Evolutionary conservation across 2,888 invertebrate genomes (phyloP), one percentile per base, ranked within the genome.

Genomic region (Drosophila sordidula): DNA sequence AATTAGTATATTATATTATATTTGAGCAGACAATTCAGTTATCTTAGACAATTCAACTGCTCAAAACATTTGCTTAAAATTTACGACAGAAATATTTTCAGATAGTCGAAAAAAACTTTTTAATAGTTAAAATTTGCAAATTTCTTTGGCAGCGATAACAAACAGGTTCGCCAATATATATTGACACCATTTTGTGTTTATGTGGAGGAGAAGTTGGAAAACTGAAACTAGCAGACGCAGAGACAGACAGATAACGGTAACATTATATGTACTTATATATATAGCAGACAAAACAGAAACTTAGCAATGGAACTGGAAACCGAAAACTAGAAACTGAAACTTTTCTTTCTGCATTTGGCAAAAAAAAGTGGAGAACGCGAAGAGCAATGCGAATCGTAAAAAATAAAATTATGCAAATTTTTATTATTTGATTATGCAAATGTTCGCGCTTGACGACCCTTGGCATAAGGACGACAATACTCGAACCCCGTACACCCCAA

Each of bases 341-440:
- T 50, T 65, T 46, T 68, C 55, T 56, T 52, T 46, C 41, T 12
- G 34, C 16, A 9, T 4, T 32, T 12, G 12, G 29, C n/a, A 14
- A 16, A 34, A 4, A 29, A 29, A 9, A 29, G 46, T 32, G 14
- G 32, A 42, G 44, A 68, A 68, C 26, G 9, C 2, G 57, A 62
- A 42, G 58, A 65, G 84, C 69, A 29, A 66, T 69, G 71, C 73
- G 89, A 80, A 86, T 87, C 87, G 78, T 89, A 86, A 90, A 90
- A 90, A 90, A 89, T 83, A 79, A 88, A 83, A 90, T 89, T 89
- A 91, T 91, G 91, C 90, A 91, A 91, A 92, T 90, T 92, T 91
- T 90, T 88, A 91, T 90, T 90, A 91, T 92, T 91, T 92, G 92
- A 92, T 91, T 91, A 91, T 91, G 91, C 91, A 91, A 92, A 91